phyloP scores from a whole-genome alignment of 1,140 invertebrate species.

The Drosophila lowei region DNA sequence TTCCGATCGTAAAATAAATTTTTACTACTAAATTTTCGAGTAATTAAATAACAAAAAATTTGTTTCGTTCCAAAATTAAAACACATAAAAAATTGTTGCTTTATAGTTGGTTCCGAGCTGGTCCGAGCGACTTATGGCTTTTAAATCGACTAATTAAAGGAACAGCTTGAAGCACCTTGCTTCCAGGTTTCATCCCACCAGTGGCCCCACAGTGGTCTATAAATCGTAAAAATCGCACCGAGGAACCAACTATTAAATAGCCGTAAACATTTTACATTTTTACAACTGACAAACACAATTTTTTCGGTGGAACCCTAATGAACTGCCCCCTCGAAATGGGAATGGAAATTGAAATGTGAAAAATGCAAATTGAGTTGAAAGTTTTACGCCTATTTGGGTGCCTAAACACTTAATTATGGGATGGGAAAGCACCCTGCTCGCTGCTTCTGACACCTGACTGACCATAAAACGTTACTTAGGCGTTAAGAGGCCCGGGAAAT shows the following conservation, averaged over 20 bases:
- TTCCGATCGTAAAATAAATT: conserved; percentile 52
- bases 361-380: conserved; percentile 78
- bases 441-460: conserved; percentile 52
- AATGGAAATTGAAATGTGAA: conserved; percentile 58
- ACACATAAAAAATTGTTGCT: conserved; percentile 36
- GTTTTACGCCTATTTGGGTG: conserved; percentile 71
- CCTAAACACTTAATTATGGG: conserved; percentile 74
- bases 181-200: too few species aligned
- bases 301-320: neutral
- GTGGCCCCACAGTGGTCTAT: neutral
- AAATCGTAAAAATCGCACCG: conserved; percentile 63
- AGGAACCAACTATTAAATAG: conserved; percentile 66
- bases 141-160: conserved; percentile 70
- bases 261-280: conserved; percentile 50
- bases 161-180: conserved; percentile 23
- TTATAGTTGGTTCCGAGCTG: conserved; percentile 28
- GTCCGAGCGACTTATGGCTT: conserved; percentile 38
- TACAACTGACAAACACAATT: conserved; percentile 33
- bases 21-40: conserved; percentile 52
- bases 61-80: conserved; percentile 40
- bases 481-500: conserved; percentile 60
- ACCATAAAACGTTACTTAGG: conserved; percentile 54
- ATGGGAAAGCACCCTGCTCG: neutral
- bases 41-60: conserved; percentile 43
- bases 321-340: conserved; percentile 28